A percentile compares a stretch with the other conserved stretches of the same genome.
Conservation (phyloP, 1,140 invertebrate species). For the Drosophila sp. region DNA sequence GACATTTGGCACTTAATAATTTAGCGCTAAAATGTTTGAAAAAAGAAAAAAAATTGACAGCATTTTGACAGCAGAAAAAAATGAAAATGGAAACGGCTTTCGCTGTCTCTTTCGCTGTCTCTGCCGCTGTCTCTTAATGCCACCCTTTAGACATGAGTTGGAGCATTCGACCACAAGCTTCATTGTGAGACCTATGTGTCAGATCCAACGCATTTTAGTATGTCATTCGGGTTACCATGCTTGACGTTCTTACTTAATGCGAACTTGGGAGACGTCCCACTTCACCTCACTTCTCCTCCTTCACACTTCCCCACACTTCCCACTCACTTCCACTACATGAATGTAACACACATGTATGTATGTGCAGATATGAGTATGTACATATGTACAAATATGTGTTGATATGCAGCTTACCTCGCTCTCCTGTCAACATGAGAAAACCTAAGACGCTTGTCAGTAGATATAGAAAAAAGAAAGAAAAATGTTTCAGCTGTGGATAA, state of each 20-base stretch:
- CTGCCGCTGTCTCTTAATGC: constrained; percentile 5
- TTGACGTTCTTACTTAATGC: constrained; percentile 54
- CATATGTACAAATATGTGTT: constrained; percentile 3
- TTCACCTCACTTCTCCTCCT: too few relatives aligned
- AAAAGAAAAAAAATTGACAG: constrained; percentile 56
- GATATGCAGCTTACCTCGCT: constrained; percentile 53
- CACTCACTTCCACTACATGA: too few relatives aligned
- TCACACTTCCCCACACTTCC: too few relatives aligned
- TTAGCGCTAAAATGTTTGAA: constrained; percentile 56
- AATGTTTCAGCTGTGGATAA: constrained; percentile 55
- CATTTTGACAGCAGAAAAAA: constrained; percentile 47
- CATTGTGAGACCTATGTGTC: constrained; percentile 48
- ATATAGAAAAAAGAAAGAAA: constrained; percentile 29
- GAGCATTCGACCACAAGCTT: constrained; percentile 36
- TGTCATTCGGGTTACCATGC: constrained; percentile 53
- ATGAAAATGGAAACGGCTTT: constrained; percentile 18
- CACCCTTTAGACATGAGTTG: constrained; percentile 11
- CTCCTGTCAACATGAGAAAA: constrained; percentile 53
- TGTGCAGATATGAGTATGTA: constrained; percentile 15
- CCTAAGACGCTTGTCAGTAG: constrained; percentile 52
- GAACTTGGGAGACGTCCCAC: constrained; percentile 7
- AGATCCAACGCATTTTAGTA: constrained; percentile 49
- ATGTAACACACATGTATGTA: not conserved
- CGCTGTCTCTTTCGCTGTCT: constrained; percentile 1
- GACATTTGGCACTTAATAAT: constrained; percentile 60